phyloP scores from a whole-genome alignment of 2,113 vertebrate species.

The Orientallactaga bullata region DNA sequence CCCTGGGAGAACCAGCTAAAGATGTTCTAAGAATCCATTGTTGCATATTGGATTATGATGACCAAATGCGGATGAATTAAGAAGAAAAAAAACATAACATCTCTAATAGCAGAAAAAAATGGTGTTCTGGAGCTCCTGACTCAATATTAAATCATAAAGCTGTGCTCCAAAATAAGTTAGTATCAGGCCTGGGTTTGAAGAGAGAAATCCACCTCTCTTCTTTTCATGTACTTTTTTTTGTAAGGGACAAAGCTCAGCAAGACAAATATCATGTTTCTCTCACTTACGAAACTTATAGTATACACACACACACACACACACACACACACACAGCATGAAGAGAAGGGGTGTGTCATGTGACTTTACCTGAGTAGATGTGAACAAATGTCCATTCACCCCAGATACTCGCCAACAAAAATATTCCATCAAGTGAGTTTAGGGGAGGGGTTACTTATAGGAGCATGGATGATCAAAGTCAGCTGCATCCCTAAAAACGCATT shows the following conservation, averaged over 20 bases:
- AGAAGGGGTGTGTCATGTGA: not conserved
- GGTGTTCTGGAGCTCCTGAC: not conserved
- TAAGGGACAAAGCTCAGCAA: slow-evolving; percentile 15
- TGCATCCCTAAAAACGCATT: not conserved
- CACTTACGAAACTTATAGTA: not conserved
- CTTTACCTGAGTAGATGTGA: not conserved
- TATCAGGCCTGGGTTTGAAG: not conserved
- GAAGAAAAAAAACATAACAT: not conserved
- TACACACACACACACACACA: too few species aligned
- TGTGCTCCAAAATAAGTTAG: not conserved
- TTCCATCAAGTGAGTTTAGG: not conserved
- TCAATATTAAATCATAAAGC: not conserved
- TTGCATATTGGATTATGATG: not conserved
- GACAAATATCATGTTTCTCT: not conserved
- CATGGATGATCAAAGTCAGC: not conserved
- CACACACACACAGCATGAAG: not conserved
- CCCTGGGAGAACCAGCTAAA: not conserved
- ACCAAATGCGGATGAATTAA: not conserved
- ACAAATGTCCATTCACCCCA: too few species aligned
- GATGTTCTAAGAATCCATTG: not conserved
- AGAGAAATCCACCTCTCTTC: not conserved
- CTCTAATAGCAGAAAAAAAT: not conserved
- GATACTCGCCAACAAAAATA: too few species aligned
- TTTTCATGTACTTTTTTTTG: not conserved
- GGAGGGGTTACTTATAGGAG: not conserved